Base-by-base conservation (phyloP, 1,140 invertebrate species). In the Gryllus bimaculatus region DNA sequence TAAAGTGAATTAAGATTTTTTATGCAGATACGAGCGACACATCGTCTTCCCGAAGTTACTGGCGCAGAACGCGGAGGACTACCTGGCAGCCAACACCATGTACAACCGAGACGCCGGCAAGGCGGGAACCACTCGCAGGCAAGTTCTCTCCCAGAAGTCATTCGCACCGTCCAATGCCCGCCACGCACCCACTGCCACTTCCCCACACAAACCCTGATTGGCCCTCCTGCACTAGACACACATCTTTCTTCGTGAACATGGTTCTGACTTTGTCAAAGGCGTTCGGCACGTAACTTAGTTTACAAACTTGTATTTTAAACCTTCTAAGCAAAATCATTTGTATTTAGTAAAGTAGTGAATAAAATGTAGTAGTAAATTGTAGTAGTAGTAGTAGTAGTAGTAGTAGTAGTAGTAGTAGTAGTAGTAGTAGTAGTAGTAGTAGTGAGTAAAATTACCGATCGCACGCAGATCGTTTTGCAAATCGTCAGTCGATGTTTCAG, bases 1-100 rank as follows among this genome's bases (percentile, higher is more conserved):
- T 75, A 75, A 21, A 8, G 8, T n/a, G n/a, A 8, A 21, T 20
- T 8, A 21, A 8, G 74, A 21, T 20, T 66, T 8, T 78, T 20
- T 82, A 86, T 89, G 83, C 84, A 93, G 93, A 83, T 94, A 94
- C 83, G 94, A 96, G 84, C 87, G 94, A 49, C 94, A 96, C 85
- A 91, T 95, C 48, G 91, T 97, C 6, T 94, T 98, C 83, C 96
- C 96, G 0, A 96, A 97, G 86, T 86, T 97, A n/a, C 87, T 98
- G 79, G 90, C 93, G 82, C 90, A 92, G 83, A 91, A 93, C 83
- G 91, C 94, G 12, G 93, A 95, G 81, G 96, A 97, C 83, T 98
- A 95, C 84, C 91, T 92, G 47, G 81, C 90, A 15, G 88, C 88
- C 73, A 94, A 95, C 85, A 96, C 95, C 20, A 93, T 95, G 88